Percentiles rank a stretch among this genome's conserved stretches.
phyloP scores from a whole-genome alignment of 1,140 invertebrate genomes.

The Magallana angulata region DNA sequence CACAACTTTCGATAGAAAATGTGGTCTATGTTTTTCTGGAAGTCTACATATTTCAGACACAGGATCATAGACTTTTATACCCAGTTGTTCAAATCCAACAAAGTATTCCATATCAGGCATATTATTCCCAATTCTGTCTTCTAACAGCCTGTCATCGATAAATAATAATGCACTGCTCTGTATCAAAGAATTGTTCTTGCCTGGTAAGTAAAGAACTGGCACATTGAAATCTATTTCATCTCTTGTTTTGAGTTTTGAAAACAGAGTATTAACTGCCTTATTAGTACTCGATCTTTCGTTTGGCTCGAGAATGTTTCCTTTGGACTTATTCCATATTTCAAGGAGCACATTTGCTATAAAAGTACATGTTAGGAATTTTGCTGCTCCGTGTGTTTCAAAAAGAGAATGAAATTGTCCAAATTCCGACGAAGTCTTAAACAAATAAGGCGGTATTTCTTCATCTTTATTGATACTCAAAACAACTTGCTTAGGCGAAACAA shows the following conservation, averaged over 20 bases:
- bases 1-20: slow-evolving; percentile 62
- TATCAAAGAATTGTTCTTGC: slow-evolving; percentile 40
- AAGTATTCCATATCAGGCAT: slow-evolving; percentile 50
- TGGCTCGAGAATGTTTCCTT: slow-evolving; percentile 57
- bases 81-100: slow-evolving; percentile 50
- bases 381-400: slow-evolving; percentile 65
- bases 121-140: slow-evolving; percentile 31
- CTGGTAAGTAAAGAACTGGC: slow-evolving; percentile 64
- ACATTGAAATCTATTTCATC: slow-evolving; percentile 11
- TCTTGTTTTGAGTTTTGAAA: not conserved
- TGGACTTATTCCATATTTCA: slow-evolving; percentile 33
- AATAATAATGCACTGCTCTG: slow-evolving; percentile 55
- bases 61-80: slow-evolving; percentile 47
- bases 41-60: slow-evolving; percentile 47
- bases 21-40: slow-evolving; percentile 55
- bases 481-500: slow-evolving; percentile 50
- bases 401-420: slow-evolving; percentile 62
- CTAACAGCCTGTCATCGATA: slow-evolving; percentile 32
- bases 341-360: slow-evolving; percentile 47
- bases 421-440: slow-evolving; percentile 62
- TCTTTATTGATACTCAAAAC: slow-evolving; percentile 59
- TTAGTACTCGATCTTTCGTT: slow-evolving; percentile 58
- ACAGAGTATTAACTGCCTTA: slow-evolving; percentile 59
- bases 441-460: slow-evolving; percentile 63
- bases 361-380: slow-evolving; percentile 45